These are phyloP conservation scores for Cosmia trapezina DNA, from an alignment of 2,888 invertebrate genomes.

Conservation along the genomic window DNA sequence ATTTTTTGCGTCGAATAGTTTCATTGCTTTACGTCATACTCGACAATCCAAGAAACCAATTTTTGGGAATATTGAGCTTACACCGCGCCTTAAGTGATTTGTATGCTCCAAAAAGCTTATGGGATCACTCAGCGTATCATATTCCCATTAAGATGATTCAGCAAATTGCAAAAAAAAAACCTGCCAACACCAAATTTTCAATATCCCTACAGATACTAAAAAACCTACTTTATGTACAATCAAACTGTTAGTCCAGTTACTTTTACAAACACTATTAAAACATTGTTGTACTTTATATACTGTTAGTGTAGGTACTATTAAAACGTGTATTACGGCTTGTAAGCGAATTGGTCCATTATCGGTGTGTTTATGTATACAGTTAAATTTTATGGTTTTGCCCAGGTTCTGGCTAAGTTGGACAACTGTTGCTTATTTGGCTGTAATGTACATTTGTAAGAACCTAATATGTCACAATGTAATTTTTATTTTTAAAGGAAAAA, in stretches of 20 bases:
- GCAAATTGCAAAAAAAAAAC: neutral
- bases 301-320: slow-evolving; percentile 28
- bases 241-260: slow-evolving; percentile 8
- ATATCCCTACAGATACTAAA: neutral
- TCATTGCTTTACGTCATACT: too few species aligned
- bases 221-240: neutral
- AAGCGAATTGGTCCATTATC: slow-evolving; percentile 33
- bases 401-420: slow-evolving; percentile 8
- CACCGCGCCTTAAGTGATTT: neutral
- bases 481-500: too few species aligned
- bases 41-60: too few species aligned
- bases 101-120: neutral
- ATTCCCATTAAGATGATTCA: neutral
- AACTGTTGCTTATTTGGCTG: slow-evolving; percentile 38
- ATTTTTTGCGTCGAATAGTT: too few species aligned
- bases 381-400: slow-evolving; percentile 29
- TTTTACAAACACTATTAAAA: slow-evolving; percentile 42
- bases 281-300: slow-evolving; percentile 1
- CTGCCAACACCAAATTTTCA: neutral
- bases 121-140: neutral
- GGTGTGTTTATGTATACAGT: slow-evolving; percentile 33
- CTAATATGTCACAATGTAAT: too few species aligned
- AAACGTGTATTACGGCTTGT: slow-evolving; percentile 25
- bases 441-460: too few species aligned
- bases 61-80: too few species aligned